phyloP scores from a whole-genome alignment of 2,113 vertebrate genomes.

The Python bivittatus region DNA sequence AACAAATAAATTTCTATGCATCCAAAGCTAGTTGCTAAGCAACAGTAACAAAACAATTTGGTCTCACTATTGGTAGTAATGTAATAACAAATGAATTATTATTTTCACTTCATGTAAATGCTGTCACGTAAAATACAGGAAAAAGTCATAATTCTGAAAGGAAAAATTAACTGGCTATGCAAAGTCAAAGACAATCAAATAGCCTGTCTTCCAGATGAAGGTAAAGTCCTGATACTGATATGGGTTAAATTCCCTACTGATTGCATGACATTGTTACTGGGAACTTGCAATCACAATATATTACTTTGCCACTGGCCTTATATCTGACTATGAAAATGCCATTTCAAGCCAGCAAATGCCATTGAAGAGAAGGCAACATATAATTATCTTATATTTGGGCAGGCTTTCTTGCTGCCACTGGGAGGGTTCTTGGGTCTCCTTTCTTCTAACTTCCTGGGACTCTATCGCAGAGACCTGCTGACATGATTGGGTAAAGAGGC shows the following conservation, averaged over 20 bases:
- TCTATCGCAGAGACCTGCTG: not conserved
- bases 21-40: conserved; percentile 13
- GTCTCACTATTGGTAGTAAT: conserved; percentile 1
- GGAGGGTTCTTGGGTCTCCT: not conserved
- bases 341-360: not conserved
- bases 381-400: not conserved
- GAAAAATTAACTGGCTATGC: not conserved
- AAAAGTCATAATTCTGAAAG: not conserved
- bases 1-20: not conserved
- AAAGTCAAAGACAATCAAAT: not conserved
- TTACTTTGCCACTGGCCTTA: not conserved
- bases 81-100: not conserved
- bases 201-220: not conserved
- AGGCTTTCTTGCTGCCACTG: not conserved
- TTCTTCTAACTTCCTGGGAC: not conserved
- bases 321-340: not conserved
- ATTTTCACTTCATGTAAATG: conserved; percentile 11
- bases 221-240: not conserved
- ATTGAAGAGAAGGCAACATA: not conserved
- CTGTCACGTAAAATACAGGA: not conserved
- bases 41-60: conserved; percentile 9
- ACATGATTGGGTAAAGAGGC: not conserved
- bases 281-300: not conserved
- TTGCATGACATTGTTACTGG: not conserved
- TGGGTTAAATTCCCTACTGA: not conserved